Conservation (phyloP, 2,888 invertebrate genomes). For the Galerucella calmariensis region DNA sequence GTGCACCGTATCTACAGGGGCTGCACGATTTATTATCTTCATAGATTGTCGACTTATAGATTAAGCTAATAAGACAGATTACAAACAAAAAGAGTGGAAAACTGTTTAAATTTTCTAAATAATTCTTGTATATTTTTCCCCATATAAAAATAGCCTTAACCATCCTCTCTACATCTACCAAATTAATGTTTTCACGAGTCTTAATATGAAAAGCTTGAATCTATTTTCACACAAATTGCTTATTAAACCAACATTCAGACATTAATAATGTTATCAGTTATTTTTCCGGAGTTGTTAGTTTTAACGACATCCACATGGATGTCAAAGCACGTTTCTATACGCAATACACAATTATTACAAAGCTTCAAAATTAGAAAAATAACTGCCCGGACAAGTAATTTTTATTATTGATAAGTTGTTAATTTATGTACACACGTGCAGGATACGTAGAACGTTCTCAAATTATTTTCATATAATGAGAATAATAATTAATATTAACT, state of each 20-base stretch:
- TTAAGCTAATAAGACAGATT: no score
- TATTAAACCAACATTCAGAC: background rate
- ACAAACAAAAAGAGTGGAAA: no score
- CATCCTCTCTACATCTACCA: background rate
- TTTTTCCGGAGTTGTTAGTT: background rate
- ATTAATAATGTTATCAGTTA: no score
- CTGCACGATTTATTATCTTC: no score
- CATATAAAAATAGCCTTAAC: background rate
- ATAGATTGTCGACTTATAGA: no score
- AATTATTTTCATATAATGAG: slow-evolving; percentile 7
- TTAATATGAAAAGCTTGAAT: background rate
- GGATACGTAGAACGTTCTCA: slow-evolving; percentile 10
- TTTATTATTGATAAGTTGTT: background rate
- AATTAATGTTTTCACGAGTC: no score
- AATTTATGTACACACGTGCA: slow-evolving; percentile 2
- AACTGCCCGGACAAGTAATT: background rate
- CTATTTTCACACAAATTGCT: background rate
- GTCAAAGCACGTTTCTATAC: slow-evolving; percentile 1
- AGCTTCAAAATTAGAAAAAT: background rate
- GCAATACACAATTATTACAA: background rate
- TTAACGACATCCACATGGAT: background rate
- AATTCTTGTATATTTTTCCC: background rate
- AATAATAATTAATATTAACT: background rate
- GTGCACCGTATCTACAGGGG: no score
- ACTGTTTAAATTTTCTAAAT: no score